Base-by-base conservation (phyloP, 2,113 vertebrate genomes). In the Fregata magnificens region DNA sequence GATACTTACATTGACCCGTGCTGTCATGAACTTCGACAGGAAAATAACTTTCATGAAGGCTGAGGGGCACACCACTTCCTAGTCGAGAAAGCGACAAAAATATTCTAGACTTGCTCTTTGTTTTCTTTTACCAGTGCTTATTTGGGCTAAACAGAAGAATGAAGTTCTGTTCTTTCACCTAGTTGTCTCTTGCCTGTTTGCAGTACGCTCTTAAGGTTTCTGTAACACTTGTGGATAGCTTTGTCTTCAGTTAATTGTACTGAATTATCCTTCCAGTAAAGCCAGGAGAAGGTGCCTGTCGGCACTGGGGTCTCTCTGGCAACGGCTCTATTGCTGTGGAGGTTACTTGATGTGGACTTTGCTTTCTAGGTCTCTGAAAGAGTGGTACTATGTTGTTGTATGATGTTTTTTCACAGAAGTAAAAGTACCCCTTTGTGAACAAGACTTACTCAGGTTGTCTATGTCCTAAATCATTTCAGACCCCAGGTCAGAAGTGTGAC, bases 141-240 rank as follows among this genome's bases (percentile, higher is more conserved):
- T 76, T 70, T 2, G 19, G 29, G 21, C 26, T 62, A 5, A 44
- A 28, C 7, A 25, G 47, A n/a, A 34, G 44, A 34, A 22, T 8
- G 16, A 22, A 42, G 79, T 49, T 52, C 1, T 29, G 4, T 29
- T 38, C 11, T 56, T 62, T 72, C 40, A 10, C 22, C 16, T 45
- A 2, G 17, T 26, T 55, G 21, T 70, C 20, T 16, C 1, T 14
- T 44, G 38, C 40, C 8, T 29, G 13, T 22, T 58, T 59, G 61
- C 80, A 34, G 73, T 26, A 5, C 2, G 1, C 8, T 66, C 2
- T 4, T 26, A 10, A 21, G 45, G 31, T 11, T 31, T 47, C 10
- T 24, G 0, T 36, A 61, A 2, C 3, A 2, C 40, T 10, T 3
- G 0, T 29, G 24, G 40, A 6, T 20, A 21, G 42, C 15, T 67